These are phyloP conservation scores for Sorex maritimensis DNA, from an alignment of 2,797 vertebrate genomes.

Conservation along the genomic window DNA sequence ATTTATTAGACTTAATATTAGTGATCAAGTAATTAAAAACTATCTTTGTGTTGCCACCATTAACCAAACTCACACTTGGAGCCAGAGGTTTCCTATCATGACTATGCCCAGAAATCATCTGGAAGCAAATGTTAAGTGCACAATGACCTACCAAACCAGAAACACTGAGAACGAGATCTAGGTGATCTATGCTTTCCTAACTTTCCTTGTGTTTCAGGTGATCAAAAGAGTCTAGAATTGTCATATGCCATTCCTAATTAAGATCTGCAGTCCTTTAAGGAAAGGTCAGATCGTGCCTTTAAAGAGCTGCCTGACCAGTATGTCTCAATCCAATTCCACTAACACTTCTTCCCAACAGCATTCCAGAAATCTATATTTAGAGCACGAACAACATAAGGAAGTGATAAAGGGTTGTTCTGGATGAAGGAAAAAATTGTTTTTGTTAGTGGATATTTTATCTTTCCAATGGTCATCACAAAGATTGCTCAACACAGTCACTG, in stretches of 20 bases:
- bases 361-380: constrained; percentile 46
- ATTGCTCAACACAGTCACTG: constrained; percentile 54
- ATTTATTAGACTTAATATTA: neutral
- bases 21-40: constrained; percentile 43
- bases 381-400: constrained; percentile 64
- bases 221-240: neutral
- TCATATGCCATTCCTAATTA: constrained; percentile 10
- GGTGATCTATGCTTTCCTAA: neutral
- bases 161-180: constrained; percentile 9
- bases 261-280: neutral
- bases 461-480: constrained; percentile 42
- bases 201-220: constrained; percentile 18
- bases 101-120: constrained; percentile 32
- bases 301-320: neutral
- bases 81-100: neutral
- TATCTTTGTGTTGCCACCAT: constrained; percentile 21
- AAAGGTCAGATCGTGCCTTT: constrained; percentile 24
- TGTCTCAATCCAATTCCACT: neutral
- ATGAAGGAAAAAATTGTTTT: constrained; percentile 67
- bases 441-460: constrained; percentile 74
- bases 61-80: neutral
- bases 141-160: neutral
- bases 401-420: constrained; percentile 15
- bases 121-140: neutral
- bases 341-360: constrained; percentile 31